Evolutionary conservation across 2,888 invertebrate species (phyloP).

Genomic region (Pyrochroa serraticornis): DNA sequence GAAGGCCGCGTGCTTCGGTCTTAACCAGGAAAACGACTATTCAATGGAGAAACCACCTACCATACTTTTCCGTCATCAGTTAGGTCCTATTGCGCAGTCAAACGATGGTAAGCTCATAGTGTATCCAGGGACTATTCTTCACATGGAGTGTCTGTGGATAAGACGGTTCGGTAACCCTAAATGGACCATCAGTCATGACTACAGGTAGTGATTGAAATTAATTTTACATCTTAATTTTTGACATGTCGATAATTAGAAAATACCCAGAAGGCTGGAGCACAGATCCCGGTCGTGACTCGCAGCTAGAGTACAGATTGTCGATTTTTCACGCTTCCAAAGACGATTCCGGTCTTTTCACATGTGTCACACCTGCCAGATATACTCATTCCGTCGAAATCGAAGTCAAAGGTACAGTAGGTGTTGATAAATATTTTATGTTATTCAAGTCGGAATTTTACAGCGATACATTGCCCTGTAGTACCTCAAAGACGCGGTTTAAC

Average conservation of each 20-base stretch:
- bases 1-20: conserved; percentile 78
- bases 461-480: conserved; percentile 80
- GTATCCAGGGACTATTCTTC: conserved; percentile 83
- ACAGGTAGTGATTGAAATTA: conserved; percentile 58
- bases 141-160: conserved; percentile 91
- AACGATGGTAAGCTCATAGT: conserved; percentile 85
- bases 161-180: conserved; percentile 83
- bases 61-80: conserved; percentile 79
- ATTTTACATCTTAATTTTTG: conserved; percentile 6
- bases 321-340: conserved; percentile 81
- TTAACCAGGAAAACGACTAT: conserved; percentile 87
- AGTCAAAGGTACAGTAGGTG: conserved; percentile 69
- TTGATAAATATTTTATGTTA: background rate
- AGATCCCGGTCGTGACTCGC: conserved; percentile 78
- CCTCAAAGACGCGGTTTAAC: conserved; percentile 76
- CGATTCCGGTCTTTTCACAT: conserved; percentile 84
- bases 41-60: conserved; percentile 88
- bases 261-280: conserved; percentile 84
- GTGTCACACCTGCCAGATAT: conserved; percentile 84
- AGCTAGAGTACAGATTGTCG: conserved; percentile 80
- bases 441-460: conserved; percentile 48
- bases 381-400: conserved; percentile 80
- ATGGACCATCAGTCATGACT: conserved; percentile 77
- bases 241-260: conserved; percentile 59
- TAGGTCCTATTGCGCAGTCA: conserved; percentile 85